Evolutionary conservation across 2,113 vertebrate species (phyloP), one percentile per base, ranked within the genome.

Genomic region (Saguinus midas): DNA sequence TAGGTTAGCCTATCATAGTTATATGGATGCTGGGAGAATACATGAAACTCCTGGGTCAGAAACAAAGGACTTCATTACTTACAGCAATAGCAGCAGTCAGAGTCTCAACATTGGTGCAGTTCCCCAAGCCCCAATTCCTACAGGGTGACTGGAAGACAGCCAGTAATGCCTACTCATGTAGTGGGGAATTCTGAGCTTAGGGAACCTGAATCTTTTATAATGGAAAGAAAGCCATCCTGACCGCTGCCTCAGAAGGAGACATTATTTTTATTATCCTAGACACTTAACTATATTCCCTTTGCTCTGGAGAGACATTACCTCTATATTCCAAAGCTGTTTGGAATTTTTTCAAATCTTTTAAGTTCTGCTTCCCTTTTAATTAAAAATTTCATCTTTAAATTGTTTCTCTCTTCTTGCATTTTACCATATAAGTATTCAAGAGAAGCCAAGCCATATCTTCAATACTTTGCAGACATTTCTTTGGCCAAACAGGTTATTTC

Each of bases 351-450:
- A 64, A 81, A 76, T 20, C 37, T 82, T 70, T 64, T 76, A 90
- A 72, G 72, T 64, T 55, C 61, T 64, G 55, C 43, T 86, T 90
- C 32, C 16, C 64, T 87, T 91, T 94, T 75, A 55, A 90, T 91
- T 91, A 96, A 90, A 94, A 86, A 87, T 57, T 81, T 25, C 18
- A 12, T 81, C 75, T 91, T 87, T 40, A 91, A 96, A 81, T 86
- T 45, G 25, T 87, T 90, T 79, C 37, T 91, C 29, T 94, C n/a
- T 5, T 90, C 73, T 73, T 66, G 78, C 64, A 81, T 79, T 81
- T 79, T 81, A 73, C 48, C 43, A 50, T 35, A 12, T 32, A 73
- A 55, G n/a, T 55, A 61, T 80, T 90, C 27, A 29, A 85, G 72
- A 90, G 70, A 73, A 80, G 82, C 88, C 72, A 90, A 90, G 37